phyloP scores from a whole-genome alignment of 37 sponge, comb jelly and placozoan species.

The Lycopodina hypogea region DNA sequence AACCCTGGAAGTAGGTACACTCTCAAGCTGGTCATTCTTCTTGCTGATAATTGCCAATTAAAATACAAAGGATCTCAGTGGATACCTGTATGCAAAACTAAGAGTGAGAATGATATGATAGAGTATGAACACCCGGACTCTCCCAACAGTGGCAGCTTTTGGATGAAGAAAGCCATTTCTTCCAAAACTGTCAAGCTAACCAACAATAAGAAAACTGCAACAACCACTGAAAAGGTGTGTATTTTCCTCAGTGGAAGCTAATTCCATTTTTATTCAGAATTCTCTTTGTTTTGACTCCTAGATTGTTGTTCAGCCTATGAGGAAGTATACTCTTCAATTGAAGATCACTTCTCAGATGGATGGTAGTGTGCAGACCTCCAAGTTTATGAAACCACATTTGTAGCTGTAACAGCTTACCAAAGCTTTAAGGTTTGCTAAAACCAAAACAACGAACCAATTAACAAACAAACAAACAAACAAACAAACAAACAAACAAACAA shows the following conservation, averaged over 20 bases:
- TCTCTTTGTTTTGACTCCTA: slow-evolving; percentile 12
- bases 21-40: slow-evolving; percentile 47
- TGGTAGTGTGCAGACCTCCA: slow-evolving; percentile 16
- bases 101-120: slow-evolving; percentile 32
- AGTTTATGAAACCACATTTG: slow-evolving; percentile 62
- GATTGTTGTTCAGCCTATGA: slow-evolving; percentile 81
- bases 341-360: slow-evolving; percentile 21
- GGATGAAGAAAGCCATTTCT: slow-evolving; percentile 57
- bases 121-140: slow-evolving; percentile 74
- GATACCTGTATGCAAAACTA: slow-evolving; percentile 74
- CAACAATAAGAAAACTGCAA: slow-evolving; percentile 69
- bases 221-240: too few relatives aligned
- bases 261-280: too few relatives aligned
- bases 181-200: slow-evolving; percentile 82
- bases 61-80: slow-evolving; percentile 77
- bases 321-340: slow-evolving; percentile 59
- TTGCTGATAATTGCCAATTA: slow-evolving; percentile 71
- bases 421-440: slow-evolving; percentile 81
- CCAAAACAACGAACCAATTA: too few relatives aligned
- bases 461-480: too few relatives aligned
- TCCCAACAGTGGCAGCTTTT: slow-evolving; percentile 58
- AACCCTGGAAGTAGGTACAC: slow-evolving; percentile 66
- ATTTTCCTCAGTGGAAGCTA: too few relatives aligned
- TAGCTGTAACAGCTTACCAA: too few relatives aligned
- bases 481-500: too few relatives aligned